Evolutionary conservation across 2,113 vertebrate species (phyloP), one percentile per base, ranked within the genome.

Genomic region (Siphamia tubifer): DNA sequence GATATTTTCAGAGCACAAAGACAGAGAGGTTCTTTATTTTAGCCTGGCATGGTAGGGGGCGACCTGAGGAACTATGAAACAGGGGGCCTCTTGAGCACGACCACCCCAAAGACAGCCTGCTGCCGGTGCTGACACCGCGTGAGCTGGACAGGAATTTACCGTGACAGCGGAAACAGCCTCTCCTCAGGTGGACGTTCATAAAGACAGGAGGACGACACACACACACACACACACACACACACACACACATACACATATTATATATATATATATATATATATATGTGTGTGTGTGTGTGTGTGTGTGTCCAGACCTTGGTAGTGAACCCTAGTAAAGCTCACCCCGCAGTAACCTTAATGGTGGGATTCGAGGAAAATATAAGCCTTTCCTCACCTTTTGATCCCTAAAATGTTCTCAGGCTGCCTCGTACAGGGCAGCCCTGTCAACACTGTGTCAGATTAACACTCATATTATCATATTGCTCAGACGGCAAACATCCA

Each of bases 11-110:
- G 49, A 53, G 68, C 68, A 71, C 76, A 67, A 68, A 82, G 74
- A 85, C 84, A 89, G 70, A 89, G 70, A 73, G 72, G 55, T 45
- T 77, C 86, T 90, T 88, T 84, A 87, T 89, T 87, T 84, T 73
- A 54, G 53, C 75, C 71, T 60, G 71, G 56, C 78, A 68, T 68
- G 70, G 74, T 45, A 49, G 71, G 71, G 76, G 72, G 53, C 19
- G 49, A 76, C 76, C 84, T 61, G 54, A 74, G 80, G 58, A 81
- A 64, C 73, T 53, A 60, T 74, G 74, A 81, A 85, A 79, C 58
- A 56, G 77, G 74, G 82, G 77, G 77, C 64, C 79, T 84, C 82
- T 63, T 44, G 44, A 82, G 54, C 13, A 48, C 57, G 83, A 90
- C 87, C 87, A 88, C 84, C 84, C 84, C 68, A 81, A 84, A 82